Evolutionary conservation across 2,797 vertebrate species (phyloP), one percentile per base, ranked within the genome.

Genomic region (Bovichtus diacanthus): DNA sequence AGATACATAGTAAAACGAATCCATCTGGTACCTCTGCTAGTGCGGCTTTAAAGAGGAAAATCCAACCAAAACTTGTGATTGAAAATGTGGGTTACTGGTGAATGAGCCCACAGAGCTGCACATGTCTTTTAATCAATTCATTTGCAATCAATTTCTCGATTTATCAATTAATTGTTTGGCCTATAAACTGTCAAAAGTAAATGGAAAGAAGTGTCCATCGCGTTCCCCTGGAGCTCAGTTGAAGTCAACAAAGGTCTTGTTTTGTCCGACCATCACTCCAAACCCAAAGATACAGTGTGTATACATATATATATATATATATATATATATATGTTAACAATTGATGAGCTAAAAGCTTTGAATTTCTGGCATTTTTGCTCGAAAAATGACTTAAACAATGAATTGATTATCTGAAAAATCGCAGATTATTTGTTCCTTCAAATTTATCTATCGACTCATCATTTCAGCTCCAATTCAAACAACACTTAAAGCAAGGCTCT

Each of bases 1-100:
- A 75, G 64, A 65, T 46, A 70, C 53, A 61, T 43, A 74, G 74
- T 80, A 76, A 87, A 34, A 54, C 80, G 29, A 58, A 61, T 83
- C 83, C 85, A 81, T 88, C 78, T 86, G 80, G 64, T 11, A 16
- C 50, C 16, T 75, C 68, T 76, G 65, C 44, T 34, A 21, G 43
- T 36, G 10, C 47, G 21, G 43, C 19, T 73, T 73, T 21, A 58
- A 51, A 2, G 29, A n/a, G n/a, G 23, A n/a, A 36, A 71, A 47
- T 27, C 47, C 58, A 2, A 51, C 11, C 6, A 19, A 39, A 15
- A 34, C 23, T 38, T 31, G 38, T 21, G 39, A 15, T 68, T 74
- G 50, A 27, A 63, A 34, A 55, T 71, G 29, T 13, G 0, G 21
- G 3, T 63, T 25, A 13, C 55, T 29, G 38, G 50, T 61, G 9